Evolutionary conservation across 2,797 vertebrate genomes (phyloP).

Genomic region (Lacerta viridis): DNA sequence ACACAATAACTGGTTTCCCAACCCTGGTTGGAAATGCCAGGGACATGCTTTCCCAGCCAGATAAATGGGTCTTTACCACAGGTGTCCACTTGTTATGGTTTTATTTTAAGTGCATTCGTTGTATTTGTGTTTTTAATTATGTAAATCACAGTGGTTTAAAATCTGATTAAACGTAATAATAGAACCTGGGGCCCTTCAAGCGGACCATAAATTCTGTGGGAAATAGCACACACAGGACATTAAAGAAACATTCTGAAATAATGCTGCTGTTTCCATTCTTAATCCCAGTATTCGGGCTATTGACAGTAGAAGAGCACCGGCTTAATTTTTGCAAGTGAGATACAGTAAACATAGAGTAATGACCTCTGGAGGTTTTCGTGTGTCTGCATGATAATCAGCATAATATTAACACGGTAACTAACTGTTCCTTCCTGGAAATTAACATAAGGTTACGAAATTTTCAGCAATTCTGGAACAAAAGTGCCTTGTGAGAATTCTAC

Average conservation of each 20-base stretch:
- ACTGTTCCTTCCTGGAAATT: conserved; percentile 35
- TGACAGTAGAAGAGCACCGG: neutral
- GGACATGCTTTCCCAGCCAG: neutral
- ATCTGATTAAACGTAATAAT: neutral
- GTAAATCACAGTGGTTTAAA: neutral
- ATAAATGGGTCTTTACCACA: no score
- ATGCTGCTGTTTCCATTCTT: conserved; percentile 1
- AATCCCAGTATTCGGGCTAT: fast-evolving
- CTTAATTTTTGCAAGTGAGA: conserved; percentile 25
- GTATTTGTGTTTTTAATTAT: neutral
- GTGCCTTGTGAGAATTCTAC: conserved; percentile 15
- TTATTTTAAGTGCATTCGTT: no score
- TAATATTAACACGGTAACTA: conserved; percentile 14
- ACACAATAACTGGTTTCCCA: neutral
- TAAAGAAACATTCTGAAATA: neutral
- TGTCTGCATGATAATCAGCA: conserved; percentile 14
- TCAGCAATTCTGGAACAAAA: neutral
- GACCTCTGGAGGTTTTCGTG: neutral
- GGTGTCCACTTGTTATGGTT: no score
- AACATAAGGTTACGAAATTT: conserved; percentile 21
- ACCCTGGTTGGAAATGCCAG: neutral
- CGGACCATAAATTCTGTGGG: neutral
- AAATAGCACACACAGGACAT: neutral
- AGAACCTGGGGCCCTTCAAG: neutral
- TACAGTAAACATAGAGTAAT: neutral